phyloP scores from a whole-genome alignment of 2,113 vertebrate species.

The Mus pahari region DNA sequence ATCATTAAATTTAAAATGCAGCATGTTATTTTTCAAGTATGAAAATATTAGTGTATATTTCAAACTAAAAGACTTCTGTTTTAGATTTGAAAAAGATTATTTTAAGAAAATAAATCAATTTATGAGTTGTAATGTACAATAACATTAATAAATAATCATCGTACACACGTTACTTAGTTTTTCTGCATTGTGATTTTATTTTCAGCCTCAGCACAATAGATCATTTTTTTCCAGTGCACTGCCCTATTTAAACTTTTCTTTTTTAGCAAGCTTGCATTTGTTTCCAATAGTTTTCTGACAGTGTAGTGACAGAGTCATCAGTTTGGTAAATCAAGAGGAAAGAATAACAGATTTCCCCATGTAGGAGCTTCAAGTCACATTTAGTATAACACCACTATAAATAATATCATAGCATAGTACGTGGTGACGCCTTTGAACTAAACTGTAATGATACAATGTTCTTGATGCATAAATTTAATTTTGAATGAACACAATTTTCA shows the following conservation, averaged over 20 bases:
- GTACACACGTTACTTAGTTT: neutral
- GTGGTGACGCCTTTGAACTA: neutral
- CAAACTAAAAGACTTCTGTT: neutral
- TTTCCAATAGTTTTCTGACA: conserved; percentile 58
- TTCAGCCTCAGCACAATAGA: neutral
- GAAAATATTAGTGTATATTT: conserved; percentile 1
- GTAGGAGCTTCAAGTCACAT: neutral
- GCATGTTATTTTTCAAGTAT: neutral
- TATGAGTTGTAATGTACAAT: neutral
- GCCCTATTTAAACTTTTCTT: conserved; percentile 63
- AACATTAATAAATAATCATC: neutral
- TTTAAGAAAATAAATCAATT: neutral
- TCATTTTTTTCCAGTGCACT: neutral
- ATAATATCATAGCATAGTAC: neutral
- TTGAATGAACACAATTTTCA: neutral
- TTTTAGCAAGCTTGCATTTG: conserved; percentile 67
- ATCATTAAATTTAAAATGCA: neutral
- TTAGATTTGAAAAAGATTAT: neutral
- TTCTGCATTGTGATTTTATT: conserved; percentile 23
- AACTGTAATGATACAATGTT: neutral
- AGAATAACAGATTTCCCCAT: conserved; percentile 24
- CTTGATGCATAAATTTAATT: neutral
- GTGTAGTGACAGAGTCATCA: conserved; percentile 62
- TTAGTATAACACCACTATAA: neutral
- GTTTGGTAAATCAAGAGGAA: conserved; percentile 53